Conservation (phyloP, 2,113 vertebrate species). For the Perca schrenkii region DNA sequence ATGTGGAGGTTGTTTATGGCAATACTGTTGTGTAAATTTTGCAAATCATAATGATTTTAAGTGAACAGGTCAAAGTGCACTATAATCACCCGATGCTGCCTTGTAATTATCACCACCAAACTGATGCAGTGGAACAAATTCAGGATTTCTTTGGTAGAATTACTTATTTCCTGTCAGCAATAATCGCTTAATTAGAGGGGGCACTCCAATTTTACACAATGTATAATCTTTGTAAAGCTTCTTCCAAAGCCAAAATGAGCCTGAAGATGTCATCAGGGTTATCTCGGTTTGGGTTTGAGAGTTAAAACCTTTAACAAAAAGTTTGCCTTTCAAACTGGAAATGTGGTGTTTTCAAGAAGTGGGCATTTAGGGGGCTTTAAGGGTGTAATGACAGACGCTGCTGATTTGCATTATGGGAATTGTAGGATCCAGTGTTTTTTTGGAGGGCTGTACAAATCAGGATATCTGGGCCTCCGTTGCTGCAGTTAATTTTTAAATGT, state of each 20-base stretch:
- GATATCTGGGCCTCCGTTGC: background rate
- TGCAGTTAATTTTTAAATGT: conserved; percentile 5
- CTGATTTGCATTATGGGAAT: conserved; percentile 4
- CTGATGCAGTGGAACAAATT: conserved; percentile 14
- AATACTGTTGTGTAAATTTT: conserved; percentile 14
- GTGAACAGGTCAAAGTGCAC: conserved; percentile 19
- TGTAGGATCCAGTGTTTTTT: conserved; percentile 2
- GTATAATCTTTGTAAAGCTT: background rate
- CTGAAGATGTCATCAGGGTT: background rate
- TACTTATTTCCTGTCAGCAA: background rate
- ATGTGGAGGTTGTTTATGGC: conserved; percentile 14
- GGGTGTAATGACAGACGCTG: background rate
- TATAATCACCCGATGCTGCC: conserved; percentile 16
- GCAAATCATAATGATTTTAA: conserved; percentile 29
- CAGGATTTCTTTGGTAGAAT: background rate
- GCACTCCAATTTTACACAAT: background rate
- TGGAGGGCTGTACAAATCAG: background rate
- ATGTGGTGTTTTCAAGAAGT: background rate
- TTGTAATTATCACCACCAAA: conserved; percentile 30
- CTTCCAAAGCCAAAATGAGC: background rate
- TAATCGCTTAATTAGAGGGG: background rate
- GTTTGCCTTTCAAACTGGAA: background rate
- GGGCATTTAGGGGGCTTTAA: background rate
- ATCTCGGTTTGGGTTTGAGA: background rate
- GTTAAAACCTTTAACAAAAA: background rate